Percentiles rank a stretch among this genome's conserved stretches.
phyloP scores from a whole-genome alignment of 1,140 invertebrate species.

The Pseudoatta argentina region DNA sequence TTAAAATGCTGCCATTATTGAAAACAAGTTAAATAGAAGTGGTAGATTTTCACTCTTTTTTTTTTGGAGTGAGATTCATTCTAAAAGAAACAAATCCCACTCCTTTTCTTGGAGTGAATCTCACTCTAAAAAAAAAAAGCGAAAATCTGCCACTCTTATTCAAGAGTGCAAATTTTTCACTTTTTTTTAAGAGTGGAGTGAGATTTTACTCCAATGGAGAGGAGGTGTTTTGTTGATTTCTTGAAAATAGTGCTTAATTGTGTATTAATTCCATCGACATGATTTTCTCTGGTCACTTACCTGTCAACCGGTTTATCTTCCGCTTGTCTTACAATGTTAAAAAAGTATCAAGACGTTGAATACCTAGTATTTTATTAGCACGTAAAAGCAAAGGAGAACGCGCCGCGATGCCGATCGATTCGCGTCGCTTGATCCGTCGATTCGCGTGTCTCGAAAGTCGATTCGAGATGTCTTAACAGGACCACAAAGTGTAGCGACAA shows the following conservation, averaged over 20 bases:
- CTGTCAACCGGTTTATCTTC: slow-evolving; percentile 46
- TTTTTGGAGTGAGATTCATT: too few relatives aligned
- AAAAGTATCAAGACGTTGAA: slow-evolving; percentile 35
- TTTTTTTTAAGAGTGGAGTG: too few relatives aligned
- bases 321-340: slow-evolving; percentile 27
- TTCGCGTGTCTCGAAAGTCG: slow-evolving; percentile 43
- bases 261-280: slow-evolving; percentile 27
- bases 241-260: slow-evolving; percentile 29
- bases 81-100: too few relatives aligned
- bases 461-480: slow-evolving; percentile 62
- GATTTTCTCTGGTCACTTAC: slow-evolving; percentile 53
- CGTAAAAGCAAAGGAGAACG: slow-evolving; percentile 44
- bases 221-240: background rate
- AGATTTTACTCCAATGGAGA: too few relatives aligned
- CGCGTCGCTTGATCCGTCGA: slow-evolving; percentile 38
- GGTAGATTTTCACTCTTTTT: too few relatives aligned
- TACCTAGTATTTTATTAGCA: slow-evolving; percentile 48
- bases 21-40: too few relatives aligned
- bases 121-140: too few relatives aligned
- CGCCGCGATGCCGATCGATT: slow-evolving; percentile 54
- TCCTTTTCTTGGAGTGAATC: too few relatives aligned
- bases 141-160: too few relatives aligned
- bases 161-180: too few relatives aligned
- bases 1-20: too few relatives aligned
- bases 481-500: slow-evolving; percentile 50